Evolutionary conservation across 2,113 vertebrate genomes (phyloP), one percentile per base, ranked within the genome.

Genomic region (Myiozetetes cayanensis): DNA sequence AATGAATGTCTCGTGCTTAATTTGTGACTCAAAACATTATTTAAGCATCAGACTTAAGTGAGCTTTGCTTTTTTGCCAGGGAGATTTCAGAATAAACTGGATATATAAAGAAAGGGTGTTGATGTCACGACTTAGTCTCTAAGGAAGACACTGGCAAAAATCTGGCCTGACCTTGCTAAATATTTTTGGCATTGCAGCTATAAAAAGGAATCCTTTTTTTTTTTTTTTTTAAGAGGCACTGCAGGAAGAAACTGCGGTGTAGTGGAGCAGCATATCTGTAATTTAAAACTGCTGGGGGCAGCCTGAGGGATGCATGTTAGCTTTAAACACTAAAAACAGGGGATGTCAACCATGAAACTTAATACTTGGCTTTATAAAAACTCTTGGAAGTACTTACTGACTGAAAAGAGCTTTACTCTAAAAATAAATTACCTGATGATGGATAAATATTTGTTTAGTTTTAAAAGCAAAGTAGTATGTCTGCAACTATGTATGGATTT

Each of bases 131-230:
- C 95, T 94, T 92, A 91, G 81, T 97, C 92, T 96, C 94, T 66
- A 8, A 67, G 90, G 95, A 92, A 85, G 85, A 72, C 75, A 88
- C 90, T 96, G 96, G 91, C 95, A 87, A 97, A 97, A 97, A 87
- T 95, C 61, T 92, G 93, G 55, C 76, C 81, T 96, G 72, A 96
- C 93, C 93, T 96, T 97, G 92, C 96, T 96, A 94, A 96, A 93
- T 94, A 73, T 89, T 96, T 76, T 87, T 94, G 87, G 81, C 90
- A 93, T 47, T 95, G 85, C 72, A 20, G 80, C 78, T 97, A 92
- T 94, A 94, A 96, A 96, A 97, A 92, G 92, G 88, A 63, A 18
- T 90, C 56, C 71, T 61, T 27, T 80, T 61, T 52, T 74, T 72
- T 74, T 77, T 63, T 27, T 88, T 61, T 52, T 74, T 73, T 74